Base-by-base conservation (phyloP, 1,140 invertebrate species). In the Cecropterus lyciades region DNA sequence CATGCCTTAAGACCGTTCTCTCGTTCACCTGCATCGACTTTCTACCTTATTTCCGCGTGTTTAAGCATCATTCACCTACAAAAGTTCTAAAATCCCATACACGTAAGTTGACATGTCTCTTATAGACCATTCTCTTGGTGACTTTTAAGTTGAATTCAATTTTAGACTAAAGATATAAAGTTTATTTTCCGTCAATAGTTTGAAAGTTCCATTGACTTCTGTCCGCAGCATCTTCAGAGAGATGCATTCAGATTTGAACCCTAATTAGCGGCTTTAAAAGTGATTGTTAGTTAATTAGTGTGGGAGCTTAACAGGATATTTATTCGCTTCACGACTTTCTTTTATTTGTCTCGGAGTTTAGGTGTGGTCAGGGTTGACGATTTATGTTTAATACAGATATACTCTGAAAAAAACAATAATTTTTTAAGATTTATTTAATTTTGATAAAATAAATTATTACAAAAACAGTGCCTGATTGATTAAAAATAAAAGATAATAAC, bases 1-100 rank as follows among this genome's bases (percentile, higher is more conserved):
- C 67, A 77, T 74, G 69, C 73, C 69, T 79, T 70, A 56, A 67
- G 30, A 24, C 51, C 66, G 33, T 55, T 68, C 51, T 55, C 59
- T 55, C 9, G 53, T 11, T 3, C 0, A 6, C 8, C 6, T 13
- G 1, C 53, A 6, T 13, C 0, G 0, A 43, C n/a, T 56, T 43
- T 43, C 16, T 1, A n/a, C 53, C 16, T 11, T 43, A 56, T 24
- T 11, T 5, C n/a, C n/a, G 1, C 3, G 7, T 0, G 0, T 5
- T 13, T 43, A 56, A 9, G 53, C n/a, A 24, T 27, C 0, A 56
- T 20, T 56, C 43, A 42, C 37, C 16, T 14, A 10, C 43, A 33
- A 20, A 16, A n/a, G 8, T 20, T 42, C 27, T 1, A n/a, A 15
- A 24, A 56, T 49, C 45, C 46, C 59, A 62, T 62, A 62, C 14